phyloP scores from a whole-genome alignment of 1,140 invertebrate species.

The Caenorhabditis remanei region DNA sequence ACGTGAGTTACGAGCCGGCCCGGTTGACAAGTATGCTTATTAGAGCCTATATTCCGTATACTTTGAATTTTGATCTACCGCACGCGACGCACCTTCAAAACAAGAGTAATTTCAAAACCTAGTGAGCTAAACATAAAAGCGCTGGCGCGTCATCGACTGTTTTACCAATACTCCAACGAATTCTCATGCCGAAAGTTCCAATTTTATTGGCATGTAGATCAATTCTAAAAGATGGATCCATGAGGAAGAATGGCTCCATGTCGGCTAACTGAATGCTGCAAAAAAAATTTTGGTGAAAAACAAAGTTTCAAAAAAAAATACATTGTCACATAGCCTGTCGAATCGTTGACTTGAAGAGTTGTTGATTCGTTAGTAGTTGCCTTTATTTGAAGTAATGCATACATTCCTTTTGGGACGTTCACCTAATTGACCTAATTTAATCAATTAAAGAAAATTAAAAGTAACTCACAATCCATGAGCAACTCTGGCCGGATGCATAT shows the following conservation, averaged over 20 bases:
- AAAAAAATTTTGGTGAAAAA: background rate
- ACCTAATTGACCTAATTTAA: background rate
- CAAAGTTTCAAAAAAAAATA: background rate
- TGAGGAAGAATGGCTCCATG: background rate
- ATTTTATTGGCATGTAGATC: background rate
- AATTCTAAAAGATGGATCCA: background rate
- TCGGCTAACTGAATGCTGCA: background rate
- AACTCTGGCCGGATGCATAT: background rate
- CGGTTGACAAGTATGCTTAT: too few species aligned
- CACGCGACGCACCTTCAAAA: too few species aligned
- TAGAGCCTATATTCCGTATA: too few species aligned
- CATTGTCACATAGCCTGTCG: background rate
- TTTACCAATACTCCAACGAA: background rate
- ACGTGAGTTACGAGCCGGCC: too few species aligned
- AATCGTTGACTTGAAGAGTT: background rate
- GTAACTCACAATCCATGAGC: slow-evolving; percentile 10
- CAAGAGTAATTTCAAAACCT: too few species aligned
- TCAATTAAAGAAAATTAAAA: background rate
- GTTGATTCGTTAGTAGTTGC: background rate
- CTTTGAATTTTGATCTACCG: too few species aligned
- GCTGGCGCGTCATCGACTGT: too few species aligned
- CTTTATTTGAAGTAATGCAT: background rate
- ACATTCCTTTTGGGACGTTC: slow-evolving; percentile 13
- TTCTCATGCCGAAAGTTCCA: background rate
- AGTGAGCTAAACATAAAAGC: too few species aligned